These are phyloP conservation scores for Morpho deidamia DNA, from an alignment of 2,888 invertebrate genomes.

Conservation along the genomic window DNA sequence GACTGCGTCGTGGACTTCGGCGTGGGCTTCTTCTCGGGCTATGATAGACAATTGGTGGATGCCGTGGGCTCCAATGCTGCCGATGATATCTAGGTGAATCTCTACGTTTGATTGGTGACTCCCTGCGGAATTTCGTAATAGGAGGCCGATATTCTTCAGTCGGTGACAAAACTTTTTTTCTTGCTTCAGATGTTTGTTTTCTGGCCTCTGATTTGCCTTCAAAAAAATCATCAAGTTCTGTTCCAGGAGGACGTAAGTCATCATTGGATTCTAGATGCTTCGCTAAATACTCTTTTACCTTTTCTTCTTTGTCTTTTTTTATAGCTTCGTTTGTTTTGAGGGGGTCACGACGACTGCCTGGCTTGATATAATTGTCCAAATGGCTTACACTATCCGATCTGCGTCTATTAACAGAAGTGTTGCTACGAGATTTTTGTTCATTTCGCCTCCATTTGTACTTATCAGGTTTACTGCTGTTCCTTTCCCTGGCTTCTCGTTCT, in stretches of 20 bases:
- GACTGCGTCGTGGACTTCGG: background rate
- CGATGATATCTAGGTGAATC: constrained; percentile 20
- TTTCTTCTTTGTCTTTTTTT: constrained; percentile 61
- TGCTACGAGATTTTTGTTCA: constrained; percentile 7
- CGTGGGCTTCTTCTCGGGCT: background rate
- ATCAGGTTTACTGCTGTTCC: constrained; percentile 19
- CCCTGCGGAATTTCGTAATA: constrained; percentile 5
- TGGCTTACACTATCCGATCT: constrained; percentile 31
- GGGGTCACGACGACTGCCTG: constrained; percentile 65
- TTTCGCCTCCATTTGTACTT: constrained; percentile 12
- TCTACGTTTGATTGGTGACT: constrained; percentile 21
- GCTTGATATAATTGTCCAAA: constrained; percentile 54
- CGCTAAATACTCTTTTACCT: constrained; percentile 62
- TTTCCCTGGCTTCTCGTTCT: constrained; percentile 24
- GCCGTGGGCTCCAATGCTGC: constrained; percentile 22
- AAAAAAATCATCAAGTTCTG: constrained; percentile 64
- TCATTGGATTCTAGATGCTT: constrained; percentile 58
- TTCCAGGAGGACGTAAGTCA: constrained; percentile 64
- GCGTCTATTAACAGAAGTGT: constrained; percentile 8
- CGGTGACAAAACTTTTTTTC: constrained; percentile 7
- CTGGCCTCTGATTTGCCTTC: constrained; percentile 30
- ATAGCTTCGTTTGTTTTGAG: constrained; percentile 66
- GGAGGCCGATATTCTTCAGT: constrained; percentile 6
- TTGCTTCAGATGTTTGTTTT: constrained; percentile 3
- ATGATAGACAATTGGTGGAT: background rate